These are phyloP conservation scores for Orthosia cruda DNA, from an alignment of 2,888 invertebrate species.

Conservation along the genomic window DNA sequence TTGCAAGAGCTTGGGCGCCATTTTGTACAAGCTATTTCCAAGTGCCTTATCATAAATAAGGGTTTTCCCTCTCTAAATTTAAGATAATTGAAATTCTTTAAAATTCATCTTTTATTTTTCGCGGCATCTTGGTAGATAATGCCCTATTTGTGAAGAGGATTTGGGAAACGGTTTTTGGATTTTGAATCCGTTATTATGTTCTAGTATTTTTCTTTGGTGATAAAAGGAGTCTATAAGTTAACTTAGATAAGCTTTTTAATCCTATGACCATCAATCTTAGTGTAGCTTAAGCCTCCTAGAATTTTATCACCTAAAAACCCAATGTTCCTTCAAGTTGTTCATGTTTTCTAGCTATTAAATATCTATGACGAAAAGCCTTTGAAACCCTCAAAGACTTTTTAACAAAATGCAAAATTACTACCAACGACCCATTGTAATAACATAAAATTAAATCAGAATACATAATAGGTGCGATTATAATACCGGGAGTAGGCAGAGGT, in stretches of 20 bases:
- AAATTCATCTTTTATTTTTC: constrained; percentile 37
- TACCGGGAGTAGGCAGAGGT: constrained; percentile 50
- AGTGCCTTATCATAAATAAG: constrained; percentile 60
- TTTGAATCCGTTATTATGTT: constrained; percentile 44
- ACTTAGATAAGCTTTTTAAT: constrained; percentile 4
- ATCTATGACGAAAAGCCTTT: not conserved
- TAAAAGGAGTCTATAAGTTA: constrained; percentile 19
- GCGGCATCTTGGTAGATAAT: constrained; percentile 21
- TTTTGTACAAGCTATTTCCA: constrained; percentile 56
- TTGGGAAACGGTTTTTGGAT: constrained; percentile 27
- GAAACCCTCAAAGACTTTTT: constrained; percentile 3
- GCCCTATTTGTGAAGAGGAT: constrained; percentile 23
- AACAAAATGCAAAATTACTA: constrained; percentile 11
- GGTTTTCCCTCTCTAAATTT: constrained; percentile 45
- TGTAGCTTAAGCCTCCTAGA: not conserved
- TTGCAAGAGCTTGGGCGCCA: constrained; percentile 55
- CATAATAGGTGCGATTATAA: constrained; percentile 48
- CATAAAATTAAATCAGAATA: constrained; percentile 41
- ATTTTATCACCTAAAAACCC: constrained; percentile 30
- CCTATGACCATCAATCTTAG: constrained; percentile 21
- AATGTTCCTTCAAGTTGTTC: not conserved
- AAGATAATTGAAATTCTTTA: constrained; percentile 57
- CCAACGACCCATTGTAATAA: constrained; percentile 42
- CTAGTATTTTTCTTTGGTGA: constrained; percentile 13
- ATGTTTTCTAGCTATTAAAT: not conserved